Evolutionary conservation across 2,888 invertebrate species (phyloP), one percentile per base, ranked within the genome.

Genomic region (Drosophila imparisetae): DNA sequence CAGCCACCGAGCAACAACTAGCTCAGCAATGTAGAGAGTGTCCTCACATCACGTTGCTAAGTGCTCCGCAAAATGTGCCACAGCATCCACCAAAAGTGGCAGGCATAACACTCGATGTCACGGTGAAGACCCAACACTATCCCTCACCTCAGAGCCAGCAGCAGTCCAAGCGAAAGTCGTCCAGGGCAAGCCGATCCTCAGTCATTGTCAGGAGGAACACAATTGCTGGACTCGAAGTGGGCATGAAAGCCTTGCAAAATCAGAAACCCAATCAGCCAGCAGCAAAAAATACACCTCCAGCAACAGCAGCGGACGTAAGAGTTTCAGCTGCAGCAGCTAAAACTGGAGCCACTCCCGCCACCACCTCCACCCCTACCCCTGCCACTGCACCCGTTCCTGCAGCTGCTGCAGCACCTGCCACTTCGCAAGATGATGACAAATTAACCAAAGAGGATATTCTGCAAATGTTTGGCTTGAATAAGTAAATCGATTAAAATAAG

Each of bases 381-480:
- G 30, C 42, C 2, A 15, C 60, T 13, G 42, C 63, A 0, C 18
- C 42, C 2, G 24, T 49, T 2, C 40, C 29, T 30, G 13, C 27
- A 10, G 7, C 52, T 11, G 27, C 32, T 8, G 30, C 53, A 21
- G n/a, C 57, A 1, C 36, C 69, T 5, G 29, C 54, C 0, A 59
- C 59, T 38, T 45, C 65, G 5, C 32, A 29, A 4, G 36, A 48
- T 6, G 83, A 72, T 0, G 72, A 75, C 0, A 58, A 55, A 21
- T 36, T 90, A 11, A 87, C 87, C 61, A 79, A 78, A 34, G 84
- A 86, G 11, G 90, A 90, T 21, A 52, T 86, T 29, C 2, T 89
- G 5, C 53, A 79, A 1, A 89, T 90, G 38, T 61, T 87, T 18
- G 85, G 80, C 1, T 24, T 87, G 1, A 54, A 68, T 15, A 70